phyloP scores from a whole-genome alignment of 1,140 invertebrate genomes.

The Eciton burchellii region DNA sequence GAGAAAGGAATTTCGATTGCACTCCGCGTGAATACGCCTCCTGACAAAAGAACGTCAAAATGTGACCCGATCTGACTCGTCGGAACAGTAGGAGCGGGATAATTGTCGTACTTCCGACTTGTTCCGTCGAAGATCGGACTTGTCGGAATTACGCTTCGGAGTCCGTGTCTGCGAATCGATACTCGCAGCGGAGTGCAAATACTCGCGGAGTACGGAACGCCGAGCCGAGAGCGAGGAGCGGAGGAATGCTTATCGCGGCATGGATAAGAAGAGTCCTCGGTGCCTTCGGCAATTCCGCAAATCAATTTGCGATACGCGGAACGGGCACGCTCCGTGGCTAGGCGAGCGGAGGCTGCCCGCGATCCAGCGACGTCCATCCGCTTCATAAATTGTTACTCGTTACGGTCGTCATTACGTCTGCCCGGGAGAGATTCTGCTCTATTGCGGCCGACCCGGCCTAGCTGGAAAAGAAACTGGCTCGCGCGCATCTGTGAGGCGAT shows the following conservation, averaged over 20 bases:
- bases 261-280: slow-evolving; percentile 45
- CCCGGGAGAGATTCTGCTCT: slow-evolving; percentile 35
- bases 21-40: neutral
- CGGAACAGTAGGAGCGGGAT: neutral
- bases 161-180: slow-evolving; percentile 14
- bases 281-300: slow-evolving; percentile 49
- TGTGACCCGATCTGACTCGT: neutral
- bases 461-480: slow-evolving; percentile 3
- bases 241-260: slow-evolving; percentile 19
- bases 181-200: neutral
- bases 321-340: slow-evolving; percentile 24
- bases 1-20: too few relatives aligned
- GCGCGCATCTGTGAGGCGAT: slow-evolving; percentile 4
- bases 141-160: neutral
- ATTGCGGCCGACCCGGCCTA: neutral
- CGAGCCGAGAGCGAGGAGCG: slow-evolving; percentile 9
- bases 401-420: slow-evolving; percentile 50
- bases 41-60: neutral
- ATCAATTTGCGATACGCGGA: slow-evolving; percentile 53
- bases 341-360: neutral
- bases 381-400: slow-evolving; percentile 50
- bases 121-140: neutral
- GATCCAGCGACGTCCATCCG: slow-evolving; percentile 32
- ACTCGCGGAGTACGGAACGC: neutral
- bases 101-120: neutral